phyloP scores from a whole-genome alignment of 1,140 invertebrate genomes.

The Pentalonia nigronervosa region DNA sequence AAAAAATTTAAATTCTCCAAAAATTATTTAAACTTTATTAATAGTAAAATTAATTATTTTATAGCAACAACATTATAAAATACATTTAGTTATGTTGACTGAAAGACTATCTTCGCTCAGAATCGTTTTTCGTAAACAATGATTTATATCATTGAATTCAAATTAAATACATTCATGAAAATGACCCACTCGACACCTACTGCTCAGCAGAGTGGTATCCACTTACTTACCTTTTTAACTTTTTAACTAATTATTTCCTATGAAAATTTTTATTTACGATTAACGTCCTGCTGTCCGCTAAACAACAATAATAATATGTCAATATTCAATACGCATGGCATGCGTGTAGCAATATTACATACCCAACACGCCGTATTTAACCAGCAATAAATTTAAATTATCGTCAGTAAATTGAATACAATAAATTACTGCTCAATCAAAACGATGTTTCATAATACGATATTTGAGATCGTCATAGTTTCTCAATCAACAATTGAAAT shows the following conservation, averaged over 20 bases:
- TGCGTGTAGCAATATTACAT: slow-evolving; percentile 1
- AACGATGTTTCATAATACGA: background rate
- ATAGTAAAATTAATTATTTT: no score
- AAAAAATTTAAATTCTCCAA: no score
- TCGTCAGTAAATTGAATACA: background rate
- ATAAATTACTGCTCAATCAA: background rate
- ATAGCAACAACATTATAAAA: no score
- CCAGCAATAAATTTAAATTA: background rate
- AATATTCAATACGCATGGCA: background rate
- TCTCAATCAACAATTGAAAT: background rate
- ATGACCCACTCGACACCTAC: no score
- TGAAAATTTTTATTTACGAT: background rate
- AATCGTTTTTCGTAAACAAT: no score
- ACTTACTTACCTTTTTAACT: background rate
- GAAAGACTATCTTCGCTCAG: no score
- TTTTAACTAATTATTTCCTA: background rate
- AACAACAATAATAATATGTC: background rate
- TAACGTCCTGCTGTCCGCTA: background rate
- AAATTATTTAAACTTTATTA: no score
- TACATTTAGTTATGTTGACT: no score
- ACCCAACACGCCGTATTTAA: background rate
- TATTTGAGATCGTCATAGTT: no score
- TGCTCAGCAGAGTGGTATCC: no score
- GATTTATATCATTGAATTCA: no score
- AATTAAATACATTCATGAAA: no score